Evolutionary conservation across 2,888 invertebrate species (phyloP).

Genomic region (Tipula unca): DNA sequence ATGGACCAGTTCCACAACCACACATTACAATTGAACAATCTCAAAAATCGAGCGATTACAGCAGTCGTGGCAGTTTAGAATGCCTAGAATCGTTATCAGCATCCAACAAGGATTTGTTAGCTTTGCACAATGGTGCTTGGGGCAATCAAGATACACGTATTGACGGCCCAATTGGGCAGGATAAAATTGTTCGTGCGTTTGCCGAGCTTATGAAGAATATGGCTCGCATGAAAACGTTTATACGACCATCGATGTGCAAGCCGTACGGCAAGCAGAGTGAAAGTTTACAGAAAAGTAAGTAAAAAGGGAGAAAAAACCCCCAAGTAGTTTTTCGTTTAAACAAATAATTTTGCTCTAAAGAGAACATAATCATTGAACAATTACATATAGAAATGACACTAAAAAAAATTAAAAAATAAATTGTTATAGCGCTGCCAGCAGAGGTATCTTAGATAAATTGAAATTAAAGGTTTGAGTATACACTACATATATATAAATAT

Average conservation of each 20-base stretch:
- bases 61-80: constrained; percentile 35
- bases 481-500: too few relatives aligned
- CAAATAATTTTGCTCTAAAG: too few relatives aligned
- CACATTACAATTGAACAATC: constrained; percentile 32
- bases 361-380: too few relatives aligned
- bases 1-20: constrained; percentile 29
- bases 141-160: constrained; percentile 34
- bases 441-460: too few relatives aligned
- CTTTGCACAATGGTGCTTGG: constrained; percentile 62
- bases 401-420: too few relatives aligned
- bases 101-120: constrained; percentile 55
- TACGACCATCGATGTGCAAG: constrained; percentile 82
- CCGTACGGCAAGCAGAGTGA: constrained; percentile 86
- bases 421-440: too few relatives aligned
- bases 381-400: too few relatives aligned
- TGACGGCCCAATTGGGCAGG: constrained; percentile 56
- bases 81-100: constrained; percentile 35
- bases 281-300: constrained; percentile 76
- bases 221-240: constrained; percentile 81
- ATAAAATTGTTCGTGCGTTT: constrained; percentile 77
- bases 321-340: too few relatives aligned
- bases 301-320: too few relatives aligned
- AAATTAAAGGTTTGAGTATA: too few relatives aligned
- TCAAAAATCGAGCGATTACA: constrained; percentile 28
- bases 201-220: constrained; percentile 81